Evolutionary conservation across 2,888 invertebrate species (phyloP), one percentile per base, ranked within the genome.

Genomic region (Heliconius charithonia): DNA sequence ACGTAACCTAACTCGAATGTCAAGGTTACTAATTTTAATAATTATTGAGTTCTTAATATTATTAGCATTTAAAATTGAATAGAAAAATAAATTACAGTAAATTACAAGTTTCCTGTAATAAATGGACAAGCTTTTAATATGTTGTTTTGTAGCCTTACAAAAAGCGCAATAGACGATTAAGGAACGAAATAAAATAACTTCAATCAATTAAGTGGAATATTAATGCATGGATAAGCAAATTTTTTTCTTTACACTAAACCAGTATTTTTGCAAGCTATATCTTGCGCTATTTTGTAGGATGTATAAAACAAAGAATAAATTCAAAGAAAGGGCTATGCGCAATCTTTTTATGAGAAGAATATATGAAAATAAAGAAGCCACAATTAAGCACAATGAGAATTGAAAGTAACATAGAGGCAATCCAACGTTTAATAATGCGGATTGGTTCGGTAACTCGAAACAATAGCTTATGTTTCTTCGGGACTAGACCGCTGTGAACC

Each of bases 381-480:
- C 76, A 77, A 76, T 67, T 77, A 76, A 69, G 79, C 79, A 76
- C 79, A 74, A 78, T 82, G 81, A 73, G 78, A 80, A 75, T 79
- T 81, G 80, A 82, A 79, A 81, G 77, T 80, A 85, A 80, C 82
- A 82, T 83, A 85, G 84, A 85, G 83, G 87, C 87, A 88, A 88
- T 87, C 88, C 86, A 87, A 87, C 87, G 87, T 90, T 90, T 90
- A 90, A 90, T 89, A 91, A 89, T 90, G 88, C 85, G 86, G 85
- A 89, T 89, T 87, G 90, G 87, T 85, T 86, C 87, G 86, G 86
- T 86, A 85, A 85, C 81, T 85, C 85, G 86, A 87, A 87, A 91
- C 89, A 91, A 90, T 90, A 87, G 87, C 83, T 86, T 85, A 85
- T 87, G 86, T 88, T 89, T 87, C 89, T 87, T 88, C 85, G 85